These are phyloP conservation scores for Drosophila oshimai DNA, from an alignment of 1,140 invertebrate genomes.

Conservation along the genomic window DNA sequence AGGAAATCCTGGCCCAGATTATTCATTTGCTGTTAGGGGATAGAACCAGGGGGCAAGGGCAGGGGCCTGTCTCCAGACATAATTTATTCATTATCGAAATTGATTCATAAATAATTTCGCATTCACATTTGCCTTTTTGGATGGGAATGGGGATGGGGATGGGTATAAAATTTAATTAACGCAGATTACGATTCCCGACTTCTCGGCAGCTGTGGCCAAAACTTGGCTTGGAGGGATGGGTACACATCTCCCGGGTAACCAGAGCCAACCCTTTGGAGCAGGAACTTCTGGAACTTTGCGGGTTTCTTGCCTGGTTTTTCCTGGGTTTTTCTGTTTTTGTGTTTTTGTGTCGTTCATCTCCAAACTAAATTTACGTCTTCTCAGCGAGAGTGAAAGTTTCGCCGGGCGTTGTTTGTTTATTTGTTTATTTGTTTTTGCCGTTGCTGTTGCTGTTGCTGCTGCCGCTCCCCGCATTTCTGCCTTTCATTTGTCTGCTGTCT, in stretches of 20 bases:
- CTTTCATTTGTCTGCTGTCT: conserved; percentile 38
- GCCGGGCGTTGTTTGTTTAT: conserved; percentile 34
- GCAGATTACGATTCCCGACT: conserved; percentile 60
- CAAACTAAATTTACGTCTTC: conserved; percentile 48
- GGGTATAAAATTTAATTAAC: conserved; percentile 69
- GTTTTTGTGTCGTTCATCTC: conserved; percentile 27
- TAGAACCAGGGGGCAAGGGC: neutral
- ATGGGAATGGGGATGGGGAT: neutral
- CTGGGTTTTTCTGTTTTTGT: neutral
- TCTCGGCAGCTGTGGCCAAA: conserved; percentile 39
- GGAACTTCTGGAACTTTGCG: too few species aligned
- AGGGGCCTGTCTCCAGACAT: conserved; percentile 22
- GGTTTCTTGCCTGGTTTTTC: too few species aligned
- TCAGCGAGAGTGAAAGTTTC: conserved; percentile 62
- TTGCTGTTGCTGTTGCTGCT: neutral
- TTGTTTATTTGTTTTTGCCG: conserved; percentile 3
- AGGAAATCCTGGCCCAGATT: conserved; percentile 35
- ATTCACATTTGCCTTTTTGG: conserved; percentile 23
- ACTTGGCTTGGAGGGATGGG: conserved; percentile 16
- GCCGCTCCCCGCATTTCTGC: conserved; percentile 2
- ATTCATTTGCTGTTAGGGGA: conserved; percentile 38
- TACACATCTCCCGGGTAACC: conserved; percentile 3
- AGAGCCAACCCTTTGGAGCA: too few species aligned
- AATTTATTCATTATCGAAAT: conserved; percentile 74
- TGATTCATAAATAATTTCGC: conserved; percentile 70